These are phyloP conservation scores for Plecotus auritus DNA, from an alignment of 2,113 vertebrate genomes.

Conservation along the genomic window DNA sequence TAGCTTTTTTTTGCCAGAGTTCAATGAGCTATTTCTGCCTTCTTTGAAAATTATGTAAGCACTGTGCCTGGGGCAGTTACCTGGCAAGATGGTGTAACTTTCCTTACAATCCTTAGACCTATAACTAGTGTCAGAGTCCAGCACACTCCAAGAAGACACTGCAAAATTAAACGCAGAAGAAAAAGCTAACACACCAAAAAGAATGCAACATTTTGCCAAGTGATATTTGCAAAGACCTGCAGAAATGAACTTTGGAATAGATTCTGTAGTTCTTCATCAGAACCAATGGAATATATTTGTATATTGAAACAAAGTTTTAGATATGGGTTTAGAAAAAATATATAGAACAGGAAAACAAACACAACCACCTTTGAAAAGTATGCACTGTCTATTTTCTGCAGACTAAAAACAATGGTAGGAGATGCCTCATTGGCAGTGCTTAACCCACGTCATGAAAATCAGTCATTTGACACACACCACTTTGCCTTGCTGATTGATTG, in stretches of 20 bases:
- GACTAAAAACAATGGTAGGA: background rate
- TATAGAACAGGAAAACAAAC: background rate
- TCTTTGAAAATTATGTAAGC: background rate
- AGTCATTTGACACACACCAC: background rate
- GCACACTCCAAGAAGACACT: background rate
- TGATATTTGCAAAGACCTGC: background rate
- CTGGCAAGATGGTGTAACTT: background rate
- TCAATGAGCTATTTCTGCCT: background rate
- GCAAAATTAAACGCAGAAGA: background rate
- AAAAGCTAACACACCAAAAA: background rate
- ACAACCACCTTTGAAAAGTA: background rate
- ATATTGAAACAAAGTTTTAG: background rate
- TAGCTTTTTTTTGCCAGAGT: background rate
- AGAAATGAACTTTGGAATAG: background rate
- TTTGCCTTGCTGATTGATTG: background rate
- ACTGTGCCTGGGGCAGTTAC: background rate
- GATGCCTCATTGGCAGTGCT: background rate
- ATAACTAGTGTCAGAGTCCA: background rate
- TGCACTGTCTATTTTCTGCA: background rate
- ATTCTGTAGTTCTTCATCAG: background rate
- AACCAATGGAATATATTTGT: background rate
- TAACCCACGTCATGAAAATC: background rate
- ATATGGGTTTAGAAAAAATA: background rate
- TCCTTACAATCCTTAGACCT: background rate
- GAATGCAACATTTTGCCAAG: background rate